Conservation (phyloP, 1,140 invertebrate species). For the Lysiphlebus fabarum region DNA sequence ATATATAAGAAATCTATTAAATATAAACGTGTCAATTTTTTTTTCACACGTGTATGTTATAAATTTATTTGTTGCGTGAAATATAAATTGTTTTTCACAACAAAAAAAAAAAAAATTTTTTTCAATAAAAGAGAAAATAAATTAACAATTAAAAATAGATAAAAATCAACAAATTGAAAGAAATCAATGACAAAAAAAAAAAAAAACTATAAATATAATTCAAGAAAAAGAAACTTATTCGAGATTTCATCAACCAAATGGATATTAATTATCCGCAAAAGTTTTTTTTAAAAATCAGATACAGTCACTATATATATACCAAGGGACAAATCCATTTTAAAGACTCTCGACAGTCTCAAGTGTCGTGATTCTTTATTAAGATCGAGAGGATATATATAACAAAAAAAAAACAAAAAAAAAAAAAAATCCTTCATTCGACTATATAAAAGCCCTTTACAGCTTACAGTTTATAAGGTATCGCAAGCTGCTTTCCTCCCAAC, state of each 20-base stretch:
- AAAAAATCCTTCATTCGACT: neutral
- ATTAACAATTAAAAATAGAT: no score
- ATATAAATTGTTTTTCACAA: conserved; percentile 7
- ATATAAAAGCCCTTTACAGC: no score
- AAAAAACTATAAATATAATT: no score
- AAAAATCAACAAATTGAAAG: no score
- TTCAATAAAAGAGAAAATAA: no score
- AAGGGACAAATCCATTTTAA: conserved; percentile 35
- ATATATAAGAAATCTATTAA: no score
- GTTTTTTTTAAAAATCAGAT: conserved; percentile 4
- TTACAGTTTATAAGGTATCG: no score
- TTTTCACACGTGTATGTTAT: no score
- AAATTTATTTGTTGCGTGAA: neutral
- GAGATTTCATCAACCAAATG: conserved; percentile 12
- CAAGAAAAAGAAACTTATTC: no score
- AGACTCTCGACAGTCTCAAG: conserved; percentile 25
- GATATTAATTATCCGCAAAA: conserved; percentile 27
- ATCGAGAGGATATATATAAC: conserved; percentile 35
- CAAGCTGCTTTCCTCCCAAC: no score
- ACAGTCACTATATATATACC: conserved; percentile 23
- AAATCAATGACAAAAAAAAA: no score
- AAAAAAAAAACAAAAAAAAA: neutral
- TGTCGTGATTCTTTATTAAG: conserved; percentile 51
- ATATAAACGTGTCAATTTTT: no score
- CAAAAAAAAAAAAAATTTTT: neutral